Base-by-base conservation (phyloP, 2,888 invertebrate genomes). In the Lacanobia oleracea region DNA sequence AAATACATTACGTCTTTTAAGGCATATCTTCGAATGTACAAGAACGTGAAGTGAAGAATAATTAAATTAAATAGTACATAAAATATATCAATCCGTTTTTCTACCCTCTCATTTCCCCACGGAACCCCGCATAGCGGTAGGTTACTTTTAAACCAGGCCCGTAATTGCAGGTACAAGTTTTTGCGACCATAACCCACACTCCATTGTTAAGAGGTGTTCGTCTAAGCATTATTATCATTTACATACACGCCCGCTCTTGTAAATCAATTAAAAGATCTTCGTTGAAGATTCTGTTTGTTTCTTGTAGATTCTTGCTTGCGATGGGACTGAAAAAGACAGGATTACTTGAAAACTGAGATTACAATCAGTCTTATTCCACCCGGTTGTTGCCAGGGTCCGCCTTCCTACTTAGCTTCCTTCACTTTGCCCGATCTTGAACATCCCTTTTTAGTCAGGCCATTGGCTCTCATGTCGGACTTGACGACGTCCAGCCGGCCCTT, bases 201-300 rank as follows among this genome's bases (percentile, higher is more conserved):
- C 75, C 9, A 78, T 83, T 83, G 82, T 83, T 72, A 21, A 10
- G 43, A 78, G 75, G 75, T 83, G 77, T 83, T 72, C 62, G 43
- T 62, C 71, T 65, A 72, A 68, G 67, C 37, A 60, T 14, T 67
- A 79, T 66, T 69, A 77, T 8, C 62, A 80, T 82, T 68, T 64
- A 67, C 74, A 83, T 76, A 69, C 53, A 23, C 48, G 23, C n/a
- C 21, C n/a, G 54, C n/a, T 63, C 66, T 67, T 65, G 23, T 72
- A 76, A 80, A 80, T 80, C 73, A 80, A 72, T 80, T 73, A 56
- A 8, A 60, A 56, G 64, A 69, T 65, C 54, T 61, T 23, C 69
- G 12, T 10, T 3, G 8, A 14, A 7, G 43, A 60, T 79, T 69
- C 48, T 45, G 16, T 43, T 45, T 2, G 12, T 0, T 72, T 45